Percentiles rank a stretch among this genome's conserved stretches.
phyloP scores from a whole-genome alignment of 92 coral and sea anemone species.

The Desmophyllum pertusum region DNA sequence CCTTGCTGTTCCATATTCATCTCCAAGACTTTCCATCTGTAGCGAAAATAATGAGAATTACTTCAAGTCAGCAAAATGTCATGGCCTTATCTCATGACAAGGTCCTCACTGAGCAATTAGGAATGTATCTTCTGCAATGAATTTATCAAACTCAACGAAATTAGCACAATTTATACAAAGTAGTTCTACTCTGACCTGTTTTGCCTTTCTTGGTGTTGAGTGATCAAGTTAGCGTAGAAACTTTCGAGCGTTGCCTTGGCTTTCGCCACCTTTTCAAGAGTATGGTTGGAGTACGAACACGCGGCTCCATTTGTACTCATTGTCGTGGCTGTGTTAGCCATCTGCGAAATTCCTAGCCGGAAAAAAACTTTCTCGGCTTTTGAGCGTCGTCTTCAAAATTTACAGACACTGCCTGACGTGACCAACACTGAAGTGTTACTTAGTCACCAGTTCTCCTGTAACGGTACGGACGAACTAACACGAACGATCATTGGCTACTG shows the following conservation, averaged over 20 bases:
- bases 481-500: slow-evolving; percentile 16
- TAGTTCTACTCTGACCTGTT: slow-evolving; percentile 65
- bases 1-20: slow-evolving; percentile 91
- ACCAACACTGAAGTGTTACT: slow-evolving; percentile 24
- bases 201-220: slow-evolving; percentile 92
- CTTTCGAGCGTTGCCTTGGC: slow-evolving; percentile 94
- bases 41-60: slow-evolving; percentile 23
- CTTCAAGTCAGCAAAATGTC: neutral
- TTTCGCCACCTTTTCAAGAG: slow-evolving; percentile 98
- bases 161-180: neutral
- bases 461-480: neutral
- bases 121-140: neutral
- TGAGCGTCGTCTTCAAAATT: neutral
- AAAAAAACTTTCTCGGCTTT: slow-evolving; percentile 14
- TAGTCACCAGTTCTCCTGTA: slow-evolving; percentile 37
- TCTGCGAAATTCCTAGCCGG: slow-evolving; percentile 24
- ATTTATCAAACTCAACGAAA: neutral
- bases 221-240: slow-evolving; percentile 88
- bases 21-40: slow-evolving; percentile 80
- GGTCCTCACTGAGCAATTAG: neutral
- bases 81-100: neutral
- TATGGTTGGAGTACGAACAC: slow-evolving; percentile 87
- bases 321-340: slow-evolving; percentile 80
- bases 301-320: slow-evolving; percentile 87
- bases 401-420: slow-evolving; percentile 35